phyloP scores from a whole-genome alignment of 2,888 invertebrate genomes.

The Lasioglossum figueresi region DNA sequence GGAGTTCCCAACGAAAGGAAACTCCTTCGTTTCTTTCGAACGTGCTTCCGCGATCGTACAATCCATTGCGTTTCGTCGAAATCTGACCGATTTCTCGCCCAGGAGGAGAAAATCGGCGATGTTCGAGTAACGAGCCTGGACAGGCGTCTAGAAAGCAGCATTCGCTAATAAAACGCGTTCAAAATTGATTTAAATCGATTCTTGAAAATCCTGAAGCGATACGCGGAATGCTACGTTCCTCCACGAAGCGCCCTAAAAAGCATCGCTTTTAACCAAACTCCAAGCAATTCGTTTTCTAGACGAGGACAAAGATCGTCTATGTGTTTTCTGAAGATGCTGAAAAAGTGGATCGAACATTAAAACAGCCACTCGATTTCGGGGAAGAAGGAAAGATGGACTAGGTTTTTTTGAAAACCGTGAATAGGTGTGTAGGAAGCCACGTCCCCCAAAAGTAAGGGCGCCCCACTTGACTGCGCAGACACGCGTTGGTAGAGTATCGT shows the following conservation, averaged over 20 bases:
- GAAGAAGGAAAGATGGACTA: neutral
- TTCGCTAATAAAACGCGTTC: neutral
- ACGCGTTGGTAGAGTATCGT: neutral
- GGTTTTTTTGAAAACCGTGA: neutral
- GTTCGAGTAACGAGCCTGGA: neutral
- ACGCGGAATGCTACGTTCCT: neutral
- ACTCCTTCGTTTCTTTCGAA: neutral
- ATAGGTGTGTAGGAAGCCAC: neutral
- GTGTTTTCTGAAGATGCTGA: neutral
- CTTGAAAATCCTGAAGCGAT: too few relatives aligned
- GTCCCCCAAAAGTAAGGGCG: neutral
- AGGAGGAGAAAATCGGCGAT: too few relatives aligned
- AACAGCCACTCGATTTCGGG: too few relatives aligned
- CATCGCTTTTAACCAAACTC: neutral
- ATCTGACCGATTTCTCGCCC: too few relatives aligned
- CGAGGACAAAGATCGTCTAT: neutral
- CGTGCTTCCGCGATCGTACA: too few relatives aligned
- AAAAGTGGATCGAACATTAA: too few relatives aligned
- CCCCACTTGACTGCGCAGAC: conserved; percentile 7
- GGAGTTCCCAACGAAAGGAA: neutral
- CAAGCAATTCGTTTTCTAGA: neutral
- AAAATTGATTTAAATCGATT: neutral
- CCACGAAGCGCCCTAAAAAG: neutral
- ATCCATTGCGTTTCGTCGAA: too few relatives aligned
- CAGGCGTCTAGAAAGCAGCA: neutral